Conservation (phyloP, 30 jellyfish, hydroid and myxozoan species). For the Clytia hemisphaerica region DNA sequence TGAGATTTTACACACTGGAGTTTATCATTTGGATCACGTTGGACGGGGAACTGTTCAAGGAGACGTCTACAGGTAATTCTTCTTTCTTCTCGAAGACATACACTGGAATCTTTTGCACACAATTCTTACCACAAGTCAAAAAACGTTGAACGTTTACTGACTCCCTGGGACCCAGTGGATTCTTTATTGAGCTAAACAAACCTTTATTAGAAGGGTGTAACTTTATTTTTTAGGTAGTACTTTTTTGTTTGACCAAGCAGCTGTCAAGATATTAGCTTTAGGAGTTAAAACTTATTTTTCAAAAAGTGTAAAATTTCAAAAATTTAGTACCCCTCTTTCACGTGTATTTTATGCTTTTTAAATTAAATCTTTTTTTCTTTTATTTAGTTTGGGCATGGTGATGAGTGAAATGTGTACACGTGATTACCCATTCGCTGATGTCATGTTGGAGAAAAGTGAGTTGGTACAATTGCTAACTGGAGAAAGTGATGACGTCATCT, state of each 20-base stretch:
- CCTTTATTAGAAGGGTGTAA: too few relatives aligned
- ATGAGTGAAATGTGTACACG: constrained; percentile 80
- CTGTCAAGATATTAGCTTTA: too few relatives aligned
- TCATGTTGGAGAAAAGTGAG: constrained; percentile 53
- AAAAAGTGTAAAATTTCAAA: too few relatives aligned
- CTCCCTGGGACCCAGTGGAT: neutral
- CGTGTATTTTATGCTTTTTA: too few relatives aligned
- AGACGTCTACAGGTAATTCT: constrained; percentile 70
- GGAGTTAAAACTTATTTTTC: too few relatives aligned
- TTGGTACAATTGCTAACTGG: constrained; percentile 52
- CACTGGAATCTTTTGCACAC: too few relatives aligned
- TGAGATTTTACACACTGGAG: constrained; percentile 84
- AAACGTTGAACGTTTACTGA: neutral
- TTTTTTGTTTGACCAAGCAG: too few relatives aligned
- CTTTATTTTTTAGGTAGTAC: too few relatives aligned
- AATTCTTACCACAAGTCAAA: neutral
- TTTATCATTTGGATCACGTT: constrained; percentile 77
- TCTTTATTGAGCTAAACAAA: too few relatives aligned
- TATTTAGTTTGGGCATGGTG: constrained; percentile 69
- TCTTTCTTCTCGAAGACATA: too few relatives aligned
- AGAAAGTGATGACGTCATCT: constrained; percentile 31
- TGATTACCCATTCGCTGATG: constrained; percentile 62
- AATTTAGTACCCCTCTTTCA: too few relatives aligned
- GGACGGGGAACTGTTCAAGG: constrained; percentile 94
- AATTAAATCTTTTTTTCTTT: neutral